Evolutionary conservation across 1,140 invertebrate species (phyloP).

Genomic region (Polyergus mexicanus): DNA sequence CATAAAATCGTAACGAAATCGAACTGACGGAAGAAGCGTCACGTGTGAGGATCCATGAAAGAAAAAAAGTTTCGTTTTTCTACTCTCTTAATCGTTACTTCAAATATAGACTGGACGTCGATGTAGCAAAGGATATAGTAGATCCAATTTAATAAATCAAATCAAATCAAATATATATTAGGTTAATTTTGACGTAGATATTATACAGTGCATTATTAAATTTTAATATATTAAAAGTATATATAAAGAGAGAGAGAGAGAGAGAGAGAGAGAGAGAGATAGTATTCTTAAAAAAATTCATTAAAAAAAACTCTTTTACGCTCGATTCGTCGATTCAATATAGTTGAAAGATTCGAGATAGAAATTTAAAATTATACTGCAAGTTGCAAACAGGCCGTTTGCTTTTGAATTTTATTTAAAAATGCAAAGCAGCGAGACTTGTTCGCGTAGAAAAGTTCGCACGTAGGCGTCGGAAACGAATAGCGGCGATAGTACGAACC

Average conservation of each 20-base stretch:
- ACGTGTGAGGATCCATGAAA: neutral
- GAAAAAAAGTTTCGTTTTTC: too few species aligned
- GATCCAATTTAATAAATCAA: too few species aligned
- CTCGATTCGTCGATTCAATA: neutral
- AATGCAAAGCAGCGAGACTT: conserved; percentile 6
- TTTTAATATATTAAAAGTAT: too few species aligned
- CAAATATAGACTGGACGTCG: too few species aligned
- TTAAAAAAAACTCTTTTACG: neutral
- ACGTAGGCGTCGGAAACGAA: conserved; percentile 62
- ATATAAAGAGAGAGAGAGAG: too few species aligned
- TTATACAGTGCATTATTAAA: too few species aligned
- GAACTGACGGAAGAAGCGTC: neutral
- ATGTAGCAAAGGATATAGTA: too few species aligned
- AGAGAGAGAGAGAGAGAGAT: too few species aligned
- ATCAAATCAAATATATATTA: too few species aligned
- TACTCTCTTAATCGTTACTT: too few species aligned
- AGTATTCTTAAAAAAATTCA: neutral
- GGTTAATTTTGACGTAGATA: too few species aligned
- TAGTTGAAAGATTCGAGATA: neutral
- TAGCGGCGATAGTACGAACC: conserved; percentile 68
- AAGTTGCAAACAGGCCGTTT: conserved; percentile 10
- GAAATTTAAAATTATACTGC: neutral
- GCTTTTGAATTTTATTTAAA: conserved; percentile 27
- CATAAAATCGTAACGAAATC: conserved; percentile 43
- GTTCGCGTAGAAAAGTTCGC: neutral